These are phyloP conservation scores for Trogon surrucura DNA, from an alignment of 2,113 vertebrate genomes.

Conservation along the genomic window DNA sequence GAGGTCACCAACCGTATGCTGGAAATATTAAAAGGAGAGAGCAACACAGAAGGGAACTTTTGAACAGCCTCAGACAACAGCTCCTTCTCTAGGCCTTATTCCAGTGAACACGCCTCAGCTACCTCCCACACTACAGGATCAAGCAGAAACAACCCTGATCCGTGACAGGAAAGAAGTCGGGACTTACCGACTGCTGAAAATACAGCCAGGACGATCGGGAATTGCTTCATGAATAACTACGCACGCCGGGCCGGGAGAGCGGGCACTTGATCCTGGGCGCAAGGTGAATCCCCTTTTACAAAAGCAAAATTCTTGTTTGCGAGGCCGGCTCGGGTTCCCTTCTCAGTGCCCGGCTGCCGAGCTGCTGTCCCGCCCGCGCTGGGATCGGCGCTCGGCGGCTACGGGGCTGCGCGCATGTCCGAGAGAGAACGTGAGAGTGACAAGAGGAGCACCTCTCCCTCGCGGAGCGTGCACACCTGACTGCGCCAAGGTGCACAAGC, in stretches of 20 bases:
- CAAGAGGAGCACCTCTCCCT: background rate
- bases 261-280: background rate
- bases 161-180: background rate
- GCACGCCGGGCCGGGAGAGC: background rate
- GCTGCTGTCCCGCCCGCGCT: background rate
- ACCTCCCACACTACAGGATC: background rate
- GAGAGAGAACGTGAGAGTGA: background rate
- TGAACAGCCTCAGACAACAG: background rate
- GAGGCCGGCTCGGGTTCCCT: background rate
- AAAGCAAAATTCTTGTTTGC: background rate
- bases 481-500: background rate
- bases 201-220: slow-evolving; percentile 48
- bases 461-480: background rate
- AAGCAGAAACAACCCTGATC: background rate
- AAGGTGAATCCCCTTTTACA: background rate
- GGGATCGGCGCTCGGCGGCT: background rate
- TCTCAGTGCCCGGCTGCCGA: background rate
- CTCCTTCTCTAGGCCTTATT: background rate
- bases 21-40: background rate
- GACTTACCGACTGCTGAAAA: slow-evolving; percentile 71
- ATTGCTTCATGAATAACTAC: slow-evolving; percentile 60
- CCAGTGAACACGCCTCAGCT: background rate
- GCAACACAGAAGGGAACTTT: background rate
- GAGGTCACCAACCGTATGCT: background rate
- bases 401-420: background rate